Base-by-base conservation (phyloP, 2,797 vertebrate genomes). In the Enteromius unitaeniatus region DNA sequence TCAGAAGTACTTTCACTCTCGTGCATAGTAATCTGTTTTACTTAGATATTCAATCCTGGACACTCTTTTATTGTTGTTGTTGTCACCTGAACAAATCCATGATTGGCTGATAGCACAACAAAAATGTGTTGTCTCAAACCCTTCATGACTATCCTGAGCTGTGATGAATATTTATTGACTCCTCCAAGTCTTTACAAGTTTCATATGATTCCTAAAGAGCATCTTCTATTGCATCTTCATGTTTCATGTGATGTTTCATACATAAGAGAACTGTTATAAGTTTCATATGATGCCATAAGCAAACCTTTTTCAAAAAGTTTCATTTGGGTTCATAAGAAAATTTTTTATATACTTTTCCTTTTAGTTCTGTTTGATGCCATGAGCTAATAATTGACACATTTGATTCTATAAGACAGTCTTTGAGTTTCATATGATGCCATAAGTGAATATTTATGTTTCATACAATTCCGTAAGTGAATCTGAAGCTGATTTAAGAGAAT, bases 71-170 rank as follows among this genome's bases (percentile, higher is more conserved):
- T 13, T 70, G 9, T 67, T 68, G 65, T 40, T 40, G 31, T 10
- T 37, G 14, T 28, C 45, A 45, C 11, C 10, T 69, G 21, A 70
- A 23, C 11, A 10, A 49, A 28, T 5, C 4, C 2, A 28, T 15
- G 31, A 37, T 55, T 55, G 19, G 21, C 21, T n/a, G 28, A 23
- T 37, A 21, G 72, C 19, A 37, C 28, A 53, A 55, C 28, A 6
- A 74, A 19, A 34, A 74, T 34, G 19, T 37, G 19, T 53, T 74
- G 10, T 55, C 19, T 49, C 28, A 37, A 55, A 74, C 11, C 19
- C 2, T 74, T 42, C 2, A 37, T 37, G 72, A 74, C 19, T 55
- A 55, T 74, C 72, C 49, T 37, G 72, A 74, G 72, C 72, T 74
- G 49, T 55, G 72, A 74, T 53, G 11, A 53, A 74, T 13, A 64